These are phyloP conservation scores for Otocyon megalotis DNA, from an alignment of 2,113 vertebrate genomes.

Conservation along the genomic window DNA sequence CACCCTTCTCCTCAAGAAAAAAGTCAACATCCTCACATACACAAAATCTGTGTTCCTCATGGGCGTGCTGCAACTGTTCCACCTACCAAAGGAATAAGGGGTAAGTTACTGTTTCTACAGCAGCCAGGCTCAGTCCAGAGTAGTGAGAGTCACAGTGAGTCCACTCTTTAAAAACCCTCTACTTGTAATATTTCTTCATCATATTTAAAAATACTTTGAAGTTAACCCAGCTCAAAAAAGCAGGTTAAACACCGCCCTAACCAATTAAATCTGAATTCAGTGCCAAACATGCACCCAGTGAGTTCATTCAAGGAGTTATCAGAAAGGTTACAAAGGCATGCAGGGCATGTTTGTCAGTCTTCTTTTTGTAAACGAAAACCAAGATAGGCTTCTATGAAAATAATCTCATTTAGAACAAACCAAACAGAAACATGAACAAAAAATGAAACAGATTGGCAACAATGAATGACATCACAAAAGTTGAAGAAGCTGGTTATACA, in stretches of 20 bases:
- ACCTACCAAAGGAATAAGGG: constrained; percentile 93
- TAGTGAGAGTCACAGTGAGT: background rate
- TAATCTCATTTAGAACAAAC: background rate
- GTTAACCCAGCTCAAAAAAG: background rate
- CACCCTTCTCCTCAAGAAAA: background rate
- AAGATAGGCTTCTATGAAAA: background rate
- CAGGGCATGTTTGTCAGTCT: background rate
- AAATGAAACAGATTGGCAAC: background rate
- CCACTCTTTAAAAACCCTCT: background rate
- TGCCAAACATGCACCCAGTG: background rate
- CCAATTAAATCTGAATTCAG: constrained; percentile 12
- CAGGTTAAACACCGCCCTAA: background rate
- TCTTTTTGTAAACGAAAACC: background rate
- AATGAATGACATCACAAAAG: background rate
- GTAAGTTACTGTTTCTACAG: constrained; percentile 66
- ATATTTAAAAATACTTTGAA: constrained; percentile 2
- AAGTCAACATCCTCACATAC: constrained; percentile 88
- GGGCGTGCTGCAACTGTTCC: constrained; percentile 95
- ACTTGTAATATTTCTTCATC: background rate
- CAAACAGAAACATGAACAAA: background rate
- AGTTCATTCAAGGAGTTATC: background rate
- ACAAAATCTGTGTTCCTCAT: constrained; percentile 94
- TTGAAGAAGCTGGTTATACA: background rate
- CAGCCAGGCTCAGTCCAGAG: background rate
- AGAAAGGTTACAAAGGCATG: background rate